These are phyloP conservation scores for Pipra filicauda DNA, from an alignment of 2,113 vertebrate species.

Conservation along the genomic window DNA sequence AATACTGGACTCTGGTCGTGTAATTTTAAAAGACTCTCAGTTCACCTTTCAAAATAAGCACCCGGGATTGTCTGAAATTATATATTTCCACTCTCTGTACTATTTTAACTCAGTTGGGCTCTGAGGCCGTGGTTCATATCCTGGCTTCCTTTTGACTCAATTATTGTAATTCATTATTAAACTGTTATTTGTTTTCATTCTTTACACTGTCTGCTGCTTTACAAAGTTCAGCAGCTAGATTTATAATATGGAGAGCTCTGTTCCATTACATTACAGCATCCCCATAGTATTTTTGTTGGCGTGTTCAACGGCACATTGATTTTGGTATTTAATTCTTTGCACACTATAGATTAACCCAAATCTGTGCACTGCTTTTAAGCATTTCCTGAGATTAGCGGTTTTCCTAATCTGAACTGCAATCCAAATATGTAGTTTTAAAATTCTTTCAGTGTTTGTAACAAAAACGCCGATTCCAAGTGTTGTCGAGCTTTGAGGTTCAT, in stretches of 20 bases:
- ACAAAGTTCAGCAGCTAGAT: constrained; percentile 10
- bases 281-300: background rate
- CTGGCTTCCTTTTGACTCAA: background rate
- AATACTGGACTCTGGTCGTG: background rate
- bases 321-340: constrained; percentile 4
- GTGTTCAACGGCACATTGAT: background rate
- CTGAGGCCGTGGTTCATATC: background rate
- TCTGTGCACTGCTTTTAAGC: background rate
- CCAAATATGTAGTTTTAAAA: background rate
- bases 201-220: constrained; percentile 2
- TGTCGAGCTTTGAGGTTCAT: background rate
- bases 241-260: background rate
- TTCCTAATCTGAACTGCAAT: background rate
- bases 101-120: constrained; percentile 11
- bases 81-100: background rate
- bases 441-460: background rate
- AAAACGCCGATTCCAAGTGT: background rate
- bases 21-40: constrained; percentile 22
- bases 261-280: background rate
- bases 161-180: constrained; percentile 60
- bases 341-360: background rate
- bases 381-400: background rate
- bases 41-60: constrained; percentile 42
- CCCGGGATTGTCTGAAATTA: constrained; percentile 30
- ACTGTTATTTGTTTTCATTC: constrained; percentile 49